Evolutionary conservation across 2,797 vertebrate genomes (phyloP), one percentile per base, ranked within the genome.

Genomic region (Limosa lapponica): DNA sequence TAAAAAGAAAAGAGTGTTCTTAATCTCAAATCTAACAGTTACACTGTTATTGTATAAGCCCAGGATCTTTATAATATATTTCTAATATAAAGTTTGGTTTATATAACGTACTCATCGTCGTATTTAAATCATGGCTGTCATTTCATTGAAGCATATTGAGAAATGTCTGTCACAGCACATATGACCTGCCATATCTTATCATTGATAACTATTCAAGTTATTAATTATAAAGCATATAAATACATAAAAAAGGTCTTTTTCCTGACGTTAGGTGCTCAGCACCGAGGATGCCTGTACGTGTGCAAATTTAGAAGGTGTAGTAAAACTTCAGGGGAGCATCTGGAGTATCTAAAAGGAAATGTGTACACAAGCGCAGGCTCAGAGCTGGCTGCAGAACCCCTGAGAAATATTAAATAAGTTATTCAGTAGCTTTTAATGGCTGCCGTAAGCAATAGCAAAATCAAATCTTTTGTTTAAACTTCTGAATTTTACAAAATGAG

Each of bases 11-110:
- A 58, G 4, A 59, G 5, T 5, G 5, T 72, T 70, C 30, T 15
- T 66, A 13, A 16, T 37, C 23, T 5, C 46, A 20, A 48, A 19
- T 6, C 25, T 23, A 36, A 20, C 23, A 23, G 69, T 59, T 16
- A 7, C 54, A 2, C 27, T 82, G 30, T 43, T 54, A 1, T 0
- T 55, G 0, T 4, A 11, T 6, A 48, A 81, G 17, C 27, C 44
- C 61, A 32, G 11, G 15, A 28, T 43, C 30, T 66, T 67, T 58
- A 46, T n/a, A 20, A 13, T 48, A 4, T 3, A 7, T 66, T 71
- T 58, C 46, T 32, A 20, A 13, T 44, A 3, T 3, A 8, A 32
- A 37, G 24, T 69, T 32, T 54, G 27, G 11, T 39, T 87, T 87
- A 16, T 71, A 8, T 22, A 10, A 52, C 4, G 24, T 11, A 5